These are phyloP conservation scores for Rhopalosiphum nymphaeae DNA, from an alignment of 2,888 invertebrate species.

Conservation along the genomic window DNA sequence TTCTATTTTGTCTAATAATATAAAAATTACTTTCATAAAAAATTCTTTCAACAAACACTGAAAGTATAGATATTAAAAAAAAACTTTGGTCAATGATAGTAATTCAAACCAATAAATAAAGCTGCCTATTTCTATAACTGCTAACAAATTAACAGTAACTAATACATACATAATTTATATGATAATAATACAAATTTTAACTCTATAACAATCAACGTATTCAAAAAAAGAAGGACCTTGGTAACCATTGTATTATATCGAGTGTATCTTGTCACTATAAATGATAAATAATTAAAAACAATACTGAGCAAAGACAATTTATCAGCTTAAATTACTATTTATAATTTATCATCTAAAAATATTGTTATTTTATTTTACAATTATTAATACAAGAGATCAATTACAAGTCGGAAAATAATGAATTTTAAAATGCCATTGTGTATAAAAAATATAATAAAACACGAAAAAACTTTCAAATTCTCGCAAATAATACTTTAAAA, in stretches of 20 bases:
- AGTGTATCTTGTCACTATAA: not conserved
- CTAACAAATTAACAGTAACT: not conserved
- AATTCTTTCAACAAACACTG: not conserved
- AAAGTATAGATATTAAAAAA: not conserved
- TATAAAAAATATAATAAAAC: too few relatives aligned
- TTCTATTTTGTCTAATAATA: not conserved
- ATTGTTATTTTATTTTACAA: too few relatives aligned
- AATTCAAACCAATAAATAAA: not conserved
- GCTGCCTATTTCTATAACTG: not conserved
- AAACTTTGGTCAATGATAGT: not conserved
- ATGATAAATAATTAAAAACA: too few relatives aligned
- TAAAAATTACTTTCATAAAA: not conserved
- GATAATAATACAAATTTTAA: not conserved
- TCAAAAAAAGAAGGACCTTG: not conserved
- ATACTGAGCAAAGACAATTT: too few relatives aligned
- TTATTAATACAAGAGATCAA: too few relatives aligned
- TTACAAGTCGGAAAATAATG: too few relatives aligned
- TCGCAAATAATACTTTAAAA: too few relatives aligned
- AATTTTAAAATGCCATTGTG: too few relatives aligned
- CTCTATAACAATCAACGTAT: not conserved
- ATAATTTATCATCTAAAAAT: too few relatives aligned
- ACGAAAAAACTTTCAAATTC: too few relatives aligned
- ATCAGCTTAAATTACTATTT: too few relatives aligned
- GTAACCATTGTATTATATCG: not conserved
- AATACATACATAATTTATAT: not conserved